These are phyloP conservation scores for Mythimna ferrago DNA, from an alignment of 2,888 invertebrate genomes.

Conservation along the genomic window DNA sequence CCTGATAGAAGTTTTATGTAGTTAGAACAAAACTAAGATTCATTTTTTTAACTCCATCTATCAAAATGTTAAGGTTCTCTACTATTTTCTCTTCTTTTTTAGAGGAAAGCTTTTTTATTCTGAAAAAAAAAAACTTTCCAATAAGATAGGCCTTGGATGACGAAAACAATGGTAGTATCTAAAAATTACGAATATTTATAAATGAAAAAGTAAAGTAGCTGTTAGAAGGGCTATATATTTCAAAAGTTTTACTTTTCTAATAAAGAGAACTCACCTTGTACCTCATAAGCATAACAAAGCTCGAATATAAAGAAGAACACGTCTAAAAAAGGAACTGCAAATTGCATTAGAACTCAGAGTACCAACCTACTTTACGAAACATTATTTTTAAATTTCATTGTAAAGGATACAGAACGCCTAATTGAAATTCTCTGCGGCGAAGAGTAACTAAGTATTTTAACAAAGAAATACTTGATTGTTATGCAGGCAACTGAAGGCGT, in stretches of 20 bases:
- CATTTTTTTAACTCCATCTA: too few species aligned
- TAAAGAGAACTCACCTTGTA: neutral
- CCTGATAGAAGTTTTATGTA: too few species aligned
- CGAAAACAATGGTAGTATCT: too few species aligned
- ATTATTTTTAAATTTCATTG: constrained; percentile 47
- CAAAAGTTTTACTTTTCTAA: neutral
- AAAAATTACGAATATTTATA: neutral
- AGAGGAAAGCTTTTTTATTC: neutral
- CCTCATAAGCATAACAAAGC: constrained; percentile 6
- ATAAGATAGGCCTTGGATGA: neutral
- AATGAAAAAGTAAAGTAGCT: neutral
- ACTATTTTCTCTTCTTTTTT: too few species aligned
- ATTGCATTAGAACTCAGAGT: constrained; percentile 17
- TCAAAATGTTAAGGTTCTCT: too few species aligned
- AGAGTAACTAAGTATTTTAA: constrained; percentile 52
- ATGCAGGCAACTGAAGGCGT: constrained; percentile 44
- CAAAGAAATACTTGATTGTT: constrained; percentile 72
- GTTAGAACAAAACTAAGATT: too few species aligned
- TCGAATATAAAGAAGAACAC: neutral
- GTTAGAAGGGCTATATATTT: neutral
- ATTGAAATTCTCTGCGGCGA: constrained; percentile 55
- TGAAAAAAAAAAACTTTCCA: neutral
- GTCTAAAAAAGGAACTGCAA: constrained; percentile 26
- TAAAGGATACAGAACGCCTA: constrained; percentile 45
- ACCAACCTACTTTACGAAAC: constrained; percentile 5